Conservation (phyloP, 2,113 vertebrate genomes). For the Dendrocopos noguchii region DNA sequence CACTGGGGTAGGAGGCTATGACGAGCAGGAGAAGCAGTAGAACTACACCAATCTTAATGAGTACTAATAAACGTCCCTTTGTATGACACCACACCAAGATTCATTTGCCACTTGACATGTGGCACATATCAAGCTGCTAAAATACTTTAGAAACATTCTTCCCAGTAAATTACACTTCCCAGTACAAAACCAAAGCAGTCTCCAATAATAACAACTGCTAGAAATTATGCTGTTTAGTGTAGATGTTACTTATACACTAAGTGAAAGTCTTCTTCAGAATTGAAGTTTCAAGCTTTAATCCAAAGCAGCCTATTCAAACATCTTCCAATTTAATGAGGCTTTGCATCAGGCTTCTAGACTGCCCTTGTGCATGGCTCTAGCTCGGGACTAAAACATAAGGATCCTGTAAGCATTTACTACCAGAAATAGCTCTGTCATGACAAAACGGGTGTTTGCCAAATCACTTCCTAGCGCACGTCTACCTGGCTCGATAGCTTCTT, state of each 20-base stretch:
- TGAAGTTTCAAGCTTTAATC: background rate
- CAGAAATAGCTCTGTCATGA: constrained; percentile 17
- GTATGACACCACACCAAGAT: background rate
- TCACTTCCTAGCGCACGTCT: background rate
- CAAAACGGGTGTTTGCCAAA: background rate
- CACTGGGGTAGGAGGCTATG: background rate
- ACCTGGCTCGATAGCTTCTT: constrained; percentile 7
- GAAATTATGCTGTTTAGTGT: background rate
- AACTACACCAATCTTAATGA: background rate
- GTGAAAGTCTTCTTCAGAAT: background rate
- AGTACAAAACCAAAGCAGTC: constrained; percentile 5
- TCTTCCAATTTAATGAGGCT: background rate
- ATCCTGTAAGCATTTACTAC: background rate
- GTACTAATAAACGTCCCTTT: background rate
- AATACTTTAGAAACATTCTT: background rate
- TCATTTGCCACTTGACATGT: background rate
- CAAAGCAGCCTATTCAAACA: background rate
- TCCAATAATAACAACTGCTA: background rate
- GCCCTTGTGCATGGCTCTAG: background rate
- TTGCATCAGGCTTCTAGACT: background rate
- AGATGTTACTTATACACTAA: background rate
- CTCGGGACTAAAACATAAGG: background rate
- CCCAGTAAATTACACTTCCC: background rate
- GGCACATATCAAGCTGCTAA: background rate
- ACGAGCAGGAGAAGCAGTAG: background rate